Evolutionary conservation across 2,113 vertebrate species (phyloP), one percentile per base, ranked within the genome.

Genomic region (Aspidoscelis tigris): DNA sequence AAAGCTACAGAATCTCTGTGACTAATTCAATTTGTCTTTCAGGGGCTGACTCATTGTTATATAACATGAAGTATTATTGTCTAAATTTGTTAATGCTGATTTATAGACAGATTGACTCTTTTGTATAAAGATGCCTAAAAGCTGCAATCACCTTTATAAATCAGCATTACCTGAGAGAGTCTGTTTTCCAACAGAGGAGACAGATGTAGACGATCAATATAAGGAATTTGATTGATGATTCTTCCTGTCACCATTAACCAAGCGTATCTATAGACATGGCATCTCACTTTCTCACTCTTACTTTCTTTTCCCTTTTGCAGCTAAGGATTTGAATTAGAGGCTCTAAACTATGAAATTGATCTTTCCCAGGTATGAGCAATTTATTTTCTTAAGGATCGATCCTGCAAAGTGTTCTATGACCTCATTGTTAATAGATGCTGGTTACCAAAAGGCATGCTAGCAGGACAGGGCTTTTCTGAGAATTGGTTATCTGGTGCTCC

Each of bases 31-130:
- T 76, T 82, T 90, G 87, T 90, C 47, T 89, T 86, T 86, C 89
- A 79, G 88, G 93, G 92, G 76, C 61, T 86, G 90, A 87, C 84
- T 92, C 91, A 90, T 84, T 90, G 78, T 80, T 94, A 92, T 87
- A 92, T 86, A 83, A 89, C 87, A 92, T 93, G 91, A 87, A 87
- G 88, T 86, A 90, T 92, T 93, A 92, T 86, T 91, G 91, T 92
- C 92, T 89, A 92, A 94, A 93, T 91, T 91, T 68, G 90, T 88
- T 94, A 92, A 92, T 91, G 90, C 79, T 92, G 92, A 94, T 93
- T 94, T 94, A 95, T 91, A 89, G 53, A 47, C 87, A 93, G 78
- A 90, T 83, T 85, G 53, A 47, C 76, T 77, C 41, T 26, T 80
- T 81, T 91, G 83, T 88, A 91, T 90, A 90, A 93, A 87, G 84